Evolutionary conservation across 1,140 invertebrate species (phyloP), one percentile per base, ranked within the genome.

Genomic region (Caerostris darwini): DNA sequence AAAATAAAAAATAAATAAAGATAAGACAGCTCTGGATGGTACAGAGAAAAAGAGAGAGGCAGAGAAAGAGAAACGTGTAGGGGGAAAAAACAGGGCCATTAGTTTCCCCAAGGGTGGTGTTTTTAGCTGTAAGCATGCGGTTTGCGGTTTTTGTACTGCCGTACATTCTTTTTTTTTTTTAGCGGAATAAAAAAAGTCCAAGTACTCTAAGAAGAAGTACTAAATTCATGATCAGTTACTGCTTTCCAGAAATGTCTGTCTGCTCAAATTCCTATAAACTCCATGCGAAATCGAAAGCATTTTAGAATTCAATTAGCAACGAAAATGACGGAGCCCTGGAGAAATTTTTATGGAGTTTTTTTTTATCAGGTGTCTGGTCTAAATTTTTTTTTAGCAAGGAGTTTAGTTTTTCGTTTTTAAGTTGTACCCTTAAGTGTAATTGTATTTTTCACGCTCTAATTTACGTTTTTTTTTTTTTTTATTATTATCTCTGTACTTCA

Each of bases 1-100:
- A 34, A 34, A 34, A 34, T 34, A 34, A 34, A 34, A 34, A 91
- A 91, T 91, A 91, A 91, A 91, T 91, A 91, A 91, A 91, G 90
- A 91, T 91, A 91, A 91, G 90, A 77, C 71, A 81, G 69, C 14
- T 19, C 19, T 34, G 69, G 59, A 61, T 81, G 53, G 56, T 91
- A 88, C 10, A 53, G 85, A 87, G 34, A 87, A 85, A n/a, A 85
- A 85, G 17, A 53, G 10, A 50, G 7, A 12, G 58, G 53, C 10
- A 58, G 10, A 17, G 12, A 19, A 85, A 85, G 34, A 85, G 34
- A 85, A 85, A 58, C 17, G 50, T 19, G 17, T 85, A 56, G n/a
- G 67, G 10, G 34, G 10, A 81, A 81, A 85, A 57, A 56, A 12
- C 3, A 12, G 14, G n/a, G 59, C 90, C 77, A 92, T 92, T 92